Base-by-base conservation (phyloP, 2,888 invertebrate species). In the Volucella zonaria region DNA sequence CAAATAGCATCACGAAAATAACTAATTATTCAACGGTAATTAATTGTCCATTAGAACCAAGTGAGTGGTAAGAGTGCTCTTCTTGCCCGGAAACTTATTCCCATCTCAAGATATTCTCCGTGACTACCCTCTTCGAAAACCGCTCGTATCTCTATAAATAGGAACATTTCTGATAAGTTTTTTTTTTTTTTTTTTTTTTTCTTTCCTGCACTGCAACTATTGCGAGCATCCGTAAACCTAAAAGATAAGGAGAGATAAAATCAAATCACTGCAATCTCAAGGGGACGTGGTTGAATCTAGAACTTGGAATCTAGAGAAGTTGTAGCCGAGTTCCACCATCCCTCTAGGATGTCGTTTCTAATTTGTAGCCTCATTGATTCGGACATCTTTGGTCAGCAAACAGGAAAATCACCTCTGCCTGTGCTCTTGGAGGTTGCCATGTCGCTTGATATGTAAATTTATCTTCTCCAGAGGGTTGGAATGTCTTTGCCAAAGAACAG, bases 11-110 rank as follows among this genome's bases (percentile, higher is more conserved):
- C 73, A 86, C 82, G 82, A 86, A 86, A 82, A 86, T 86, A 86
- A 77, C 82, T 82, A 86, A 86, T 86, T 86, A 82, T 82, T 81
- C 85, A 86, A 86, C 73, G 77, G 75, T 82, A 86, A 86, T 86
- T 86, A 86, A 86, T 86, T 86, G 85, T 86, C 85, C 85, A 85
- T 85, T 85, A 85, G 58, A 71, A 18, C 71, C 80, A 71, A 85
- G 70, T 47, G 70, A 66, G 49, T 62, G 52, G 74, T 47, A 64
- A 74, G 58, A 14, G 52, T 14, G 18, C 31, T 52, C 59, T 70
- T 43, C 42, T 71, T 47, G 10, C 15, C 11, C n/a, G 49, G 43
- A 43, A 73, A 56, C 45, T 70, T 70, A 74, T 31, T 31, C 31
- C 6, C 31, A 31, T 79, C 73, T 73, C 61, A 61, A 71, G 77